phyloP scores from a whole-genome alignment of 2,797 vertebrate genomes.

The Leptodactylus fallax region DNA sequence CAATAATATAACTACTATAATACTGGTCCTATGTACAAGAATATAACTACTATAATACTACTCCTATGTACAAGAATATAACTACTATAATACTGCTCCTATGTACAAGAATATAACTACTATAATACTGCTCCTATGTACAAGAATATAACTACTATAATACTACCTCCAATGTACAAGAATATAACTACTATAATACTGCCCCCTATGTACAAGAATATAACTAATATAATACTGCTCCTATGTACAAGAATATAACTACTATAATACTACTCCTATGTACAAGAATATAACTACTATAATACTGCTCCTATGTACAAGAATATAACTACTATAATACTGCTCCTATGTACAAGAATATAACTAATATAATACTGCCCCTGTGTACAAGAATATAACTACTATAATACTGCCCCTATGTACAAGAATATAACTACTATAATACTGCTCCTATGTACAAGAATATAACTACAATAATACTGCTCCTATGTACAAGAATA shows the following conservation, averaged over 20 bases:
- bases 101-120: too few species aligned
- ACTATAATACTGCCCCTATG: neutral
- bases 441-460: neutral
- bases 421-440: conserved; percentile 4
- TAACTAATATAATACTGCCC: too few species aligned
- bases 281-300: neutral
- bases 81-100: neutral
- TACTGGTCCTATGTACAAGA: neutral
- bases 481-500: neutral
- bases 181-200: conserved; percentile 7
- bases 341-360: too few species aligned
- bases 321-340: too few species aligned
- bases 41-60: neutral
- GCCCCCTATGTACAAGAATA: too few species aligned
- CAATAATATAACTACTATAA: conserved; percentile 20
- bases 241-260: too few species aligned
- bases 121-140: neutral
- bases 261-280: too few species aligned
- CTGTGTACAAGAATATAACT: neutral
- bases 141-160: conserved; percentile 9
- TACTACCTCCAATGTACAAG: neutral
- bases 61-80: neutral
- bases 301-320: neutral
- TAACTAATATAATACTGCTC: too few species aligned
- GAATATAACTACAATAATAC: neutral